Base-by-base conservation (phyloP, 2,888 invertebrate species). In the Anticlea derivata region DNA sequence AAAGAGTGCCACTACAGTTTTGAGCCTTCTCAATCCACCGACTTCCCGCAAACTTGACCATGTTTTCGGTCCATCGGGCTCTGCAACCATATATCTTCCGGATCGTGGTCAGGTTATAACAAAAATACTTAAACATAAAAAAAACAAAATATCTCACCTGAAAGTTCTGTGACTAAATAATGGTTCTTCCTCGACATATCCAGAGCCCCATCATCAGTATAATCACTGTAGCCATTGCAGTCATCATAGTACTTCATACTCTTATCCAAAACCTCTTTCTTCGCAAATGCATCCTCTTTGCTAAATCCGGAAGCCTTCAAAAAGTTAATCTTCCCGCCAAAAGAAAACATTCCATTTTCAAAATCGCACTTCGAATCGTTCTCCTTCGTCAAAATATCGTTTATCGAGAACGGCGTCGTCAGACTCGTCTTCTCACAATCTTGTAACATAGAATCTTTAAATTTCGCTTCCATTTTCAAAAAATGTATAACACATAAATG, bases 331-430 rank as follows among this genome's bases (percentile, higher is more conserved):
- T 84, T 85, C 80, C 74, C 84, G 78, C 84, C 85, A 74, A 82
- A 87, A 73, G 79, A 74, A 64, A 82, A 85, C 78, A 77, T 82
- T 77, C 78, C 79, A 78, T 82, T 82, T 71, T 86, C 86, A 74
- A 85, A 84, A 58, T 83, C 80, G 64, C 80, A 87, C 74, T 82
- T 89, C 57, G 78, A 74, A 52, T 87, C 89, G 41, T 86, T 88
- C 70, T 91, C 92, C 60, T 86, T 89, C n/a, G 93, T 93, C 69
- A 95, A 79, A 74, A 95, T 95, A 68, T 95, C 94, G 65, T 94
- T 94, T 46, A 95, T 95, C 6, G 94, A 94, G 80, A 95, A 95
- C 24, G 95, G 94, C 6, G 94, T 95, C 6, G 92, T 86, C 56
- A 88, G 68, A 68, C 65, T 83, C 0, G 83, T 83, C 61, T 88